These are phyloP conservation scores for Harpalus rufipes DNA, from an alignment of 2,888 invertebrate species.

Conservation along the genomic window DNA sequence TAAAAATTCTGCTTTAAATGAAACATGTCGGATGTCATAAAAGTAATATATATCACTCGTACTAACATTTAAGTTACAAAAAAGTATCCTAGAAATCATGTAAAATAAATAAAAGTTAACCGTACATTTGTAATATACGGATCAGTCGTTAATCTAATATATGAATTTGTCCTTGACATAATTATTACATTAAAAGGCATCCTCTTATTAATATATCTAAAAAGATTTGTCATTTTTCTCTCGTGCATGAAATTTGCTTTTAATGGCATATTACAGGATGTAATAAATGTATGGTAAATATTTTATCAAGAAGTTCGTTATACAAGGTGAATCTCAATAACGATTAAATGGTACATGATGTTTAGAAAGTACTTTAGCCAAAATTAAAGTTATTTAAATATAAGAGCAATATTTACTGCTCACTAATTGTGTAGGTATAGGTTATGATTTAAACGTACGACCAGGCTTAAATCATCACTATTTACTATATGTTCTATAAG, in stretches of 20 bases:
- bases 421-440: too few species aligned
- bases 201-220: neutral
- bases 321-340: neutral
- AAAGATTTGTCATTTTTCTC: neutral
- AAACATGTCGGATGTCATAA: slow-evolving; percentile 40
- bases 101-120: slow-evolving; percentile 19
- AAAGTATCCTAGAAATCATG: slow-evolving; percentile 1
- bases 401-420: too few species aligned
- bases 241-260: neutral
- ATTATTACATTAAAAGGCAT: slow-evolving; percentile 29
- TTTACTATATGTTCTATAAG: too few species aligned
- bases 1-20: neutral
- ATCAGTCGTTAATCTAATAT: slow-evolving; percentile 18
- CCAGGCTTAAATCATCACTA: too few species aligned
- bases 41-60: slow-evolving; percentile 13
- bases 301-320: neutral
- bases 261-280: neutral
- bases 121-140: slow-evolving; percentile 32
- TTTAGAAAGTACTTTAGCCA: neutral
- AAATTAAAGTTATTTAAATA: too few species aligned
- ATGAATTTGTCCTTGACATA: slow-evolving; percentile 28
- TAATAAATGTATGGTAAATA: neutral
- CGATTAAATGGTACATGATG: neutral
- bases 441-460: too few species aligned
- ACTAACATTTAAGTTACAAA: neutral